phyloP scores from a whole-genome alignment of 1,140 invertebrate species.

The Drosophila subobscura region DNA sequence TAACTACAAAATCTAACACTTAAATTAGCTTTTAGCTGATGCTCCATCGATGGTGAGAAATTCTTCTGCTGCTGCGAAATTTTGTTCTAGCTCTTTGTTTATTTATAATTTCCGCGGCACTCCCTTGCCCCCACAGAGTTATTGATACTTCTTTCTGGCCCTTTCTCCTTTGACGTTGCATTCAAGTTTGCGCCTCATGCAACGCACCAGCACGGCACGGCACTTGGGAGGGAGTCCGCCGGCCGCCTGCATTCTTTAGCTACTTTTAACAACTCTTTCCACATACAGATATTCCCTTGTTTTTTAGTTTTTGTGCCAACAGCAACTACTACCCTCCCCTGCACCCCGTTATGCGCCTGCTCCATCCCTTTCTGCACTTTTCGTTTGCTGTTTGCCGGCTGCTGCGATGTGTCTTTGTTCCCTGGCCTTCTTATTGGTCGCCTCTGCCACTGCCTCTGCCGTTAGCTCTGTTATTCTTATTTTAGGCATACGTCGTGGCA shows the following conservation, averaged over 20 bases:
- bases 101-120: no score
- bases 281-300: conserved; percentile 30
- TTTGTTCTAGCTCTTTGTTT: no score
- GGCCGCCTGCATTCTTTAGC: conserved; percentile 15
- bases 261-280: conserved; percentile 55
- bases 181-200: background rate
- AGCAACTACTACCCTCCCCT: background rate
- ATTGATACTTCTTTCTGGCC: background rate
- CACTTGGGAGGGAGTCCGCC: no score
- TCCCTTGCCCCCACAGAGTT: no score
- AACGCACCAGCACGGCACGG: background rate
- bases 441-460: background rate
- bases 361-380: conserved; percentile 18
- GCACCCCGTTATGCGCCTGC: background rate
- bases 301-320: conserved; percentile 18
- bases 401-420: conserved; percentile 8
- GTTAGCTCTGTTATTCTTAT: conserved; percentile 57
- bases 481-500: conserved; percentile 70
- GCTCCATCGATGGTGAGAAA: no score
- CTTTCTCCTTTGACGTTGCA: conserved; percentile 5
- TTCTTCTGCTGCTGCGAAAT: no score
- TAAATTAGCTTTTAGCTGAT: no score
- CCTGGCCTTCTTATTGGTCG: conserved; percentile 64
- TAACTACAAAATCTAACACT: no score
- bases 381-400: conserved; percentile 66